These are phyloP conservation scores for Pollicipes pollicipes DNA, from an alignment of 1,140 invertebrate species.

Conservation along the genomic window DNA sequence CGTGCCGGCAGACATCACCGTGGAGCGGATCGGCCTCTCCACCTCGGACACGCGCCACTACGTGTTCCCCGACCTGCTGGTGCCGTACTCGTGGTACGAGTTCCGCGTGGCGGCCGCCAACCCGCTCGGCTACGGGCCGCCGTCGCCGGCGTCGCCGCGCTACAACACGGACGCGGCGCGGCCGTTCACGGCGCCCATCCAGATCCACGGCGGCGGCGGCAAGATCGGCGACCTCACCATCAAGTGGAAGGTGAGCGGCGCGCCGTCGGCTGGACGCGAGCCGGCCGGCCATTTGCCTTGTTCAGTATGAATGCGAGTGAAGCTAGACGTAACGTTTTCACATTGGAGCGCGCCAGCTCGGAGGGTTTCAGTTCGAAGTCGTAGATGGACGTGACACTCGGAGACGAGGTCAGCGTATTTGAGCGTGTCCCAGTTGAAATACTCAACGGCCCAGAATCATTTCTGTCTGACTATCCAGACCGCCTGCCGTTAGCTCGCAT, in stretches of 20 bases:
- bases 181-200: conserved; percentile 54
- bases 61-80: background rate
- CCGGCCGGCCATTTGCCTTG: too few species aligned
- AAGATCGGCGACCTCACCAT: conserved; percentile 88
- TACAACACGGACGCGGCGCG: conserved; percentile 53
- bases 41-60: background rate
- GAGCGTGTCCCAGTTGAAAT: too few species aligned
- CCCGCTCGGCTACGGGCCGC: conserved; percentile 44
- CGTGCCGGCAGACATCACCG: background rate
- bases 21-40: background rate
- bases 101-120: conserved; percentile 77
- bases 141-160: conserved; percentile 28
- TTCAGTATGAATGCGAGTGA: too few species aligned
- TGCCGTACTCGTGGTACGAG: conserved; percentile 39
- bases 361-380: too few species aligned
- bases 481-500: too few species aligned
- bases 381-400: too few species aligned
- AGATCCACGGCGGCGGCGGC: conserved; percentile 71
- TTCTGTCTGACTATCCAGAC: too few species aligned
- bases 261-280: too few species aligned
- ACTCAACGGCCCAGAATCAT: too few species aligned
- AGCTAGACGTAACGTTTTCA: too few species aligned
- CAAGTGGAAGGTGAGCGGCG: conserved; percentile 49
- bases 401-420: too few species aligned
- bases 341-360: too few species aligned